Evolutionary conservation across 2,797 vertebrate genomes (phyloP).

Genomic region (Jordanella pulchra): DNA sequence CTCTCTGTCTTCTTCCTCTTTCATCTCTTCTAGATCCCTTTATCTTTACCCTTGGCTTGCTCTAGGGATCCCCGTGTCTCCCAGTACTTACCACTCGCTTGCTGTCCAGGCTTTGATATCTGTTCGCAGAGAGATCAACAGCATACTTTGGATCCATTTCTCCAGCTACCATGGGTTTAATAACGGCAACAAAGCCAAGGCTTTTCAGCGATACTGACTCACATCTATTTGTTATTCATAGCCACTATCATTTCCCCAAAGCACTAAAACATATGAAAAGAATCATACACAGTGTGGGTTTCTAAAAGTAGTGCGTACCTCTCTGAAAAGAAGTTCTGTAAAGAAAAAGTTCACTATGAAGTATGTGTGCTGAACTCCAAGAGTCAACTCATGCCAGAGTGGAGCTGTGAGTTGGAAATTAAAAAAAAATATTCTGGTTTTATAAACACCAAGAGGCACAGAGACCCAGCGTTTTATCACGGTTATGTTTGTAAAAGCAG

Average conservation of each 20-base stretch:
- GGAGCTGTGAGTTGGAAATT: conserved; percentile 12
- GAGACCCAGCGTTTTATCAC: conserved; percentile 6
- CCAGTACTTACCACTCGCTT: conserved; percentile 64
- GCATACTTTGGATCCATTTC: conserved; percentile 66
- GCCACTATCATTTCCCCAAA: conserved; percentile 73
- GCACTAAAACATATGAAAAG: conserved; percentile 70
- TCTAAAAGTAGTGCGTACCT: conserved; percentile 51
- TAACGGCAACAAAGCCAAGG: conserved; percentile 62
- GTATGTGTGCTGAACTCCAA: conserved; percentile 22
- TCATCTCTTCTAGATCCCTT: conserved; percentile 75
- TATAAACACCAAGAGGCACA: conserved; percentile 22
- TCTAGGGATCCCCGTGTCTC: conserved; percentile 70
- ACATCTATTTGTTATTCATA: conserved; percentile 80
- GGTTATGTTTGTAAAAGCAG: not conserved
- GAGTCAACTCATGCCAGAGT: conserved; percentile 20
- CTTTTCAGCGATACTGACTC: conserved; percentile 70
- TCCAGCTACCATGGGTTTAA: conserved; percentile 66
- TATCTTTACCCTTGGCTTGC: conserved; percentile 73
- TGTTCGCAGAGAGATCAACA: conserved; percentile 68
- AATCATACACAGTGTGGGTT: conserved; percentile 52
- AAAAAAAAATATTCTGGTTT: conserved; percentile 12
- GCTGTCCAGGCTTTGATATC: conserved; percentile 77
- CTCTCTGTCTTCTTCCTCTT: conserved; percentile 54
- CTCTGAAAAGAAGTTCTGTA: conserved; percentile 60
- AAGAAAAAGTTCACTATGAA: conserved; percentile 55